Conservation (phyloP, 2,113 vertebrate genomes). For the Syrrhaptes paradoxus region DNA sequence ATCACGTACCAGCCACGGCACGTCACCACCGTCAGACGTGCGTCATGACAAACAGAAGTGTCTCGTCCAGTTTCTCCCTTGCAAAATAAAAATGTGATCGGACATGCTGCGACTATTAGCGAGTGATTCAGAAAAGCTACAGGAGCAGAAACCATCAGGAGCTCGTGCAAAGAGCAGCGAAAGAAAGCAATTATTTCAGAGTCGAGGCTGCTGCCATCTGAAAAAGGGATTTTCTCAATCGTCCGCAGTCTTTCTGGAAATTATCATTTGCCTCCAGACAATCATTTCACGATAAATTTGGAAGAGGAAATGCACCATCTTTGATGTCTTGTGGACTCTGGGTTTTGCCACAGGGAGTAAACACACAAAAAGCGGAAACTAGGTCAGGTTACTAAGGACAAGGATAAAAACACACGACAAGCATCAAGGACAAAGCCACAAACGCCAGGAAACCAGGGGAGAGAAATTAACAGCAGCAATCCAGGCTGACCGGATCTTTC, state of each 20-base stretch:
- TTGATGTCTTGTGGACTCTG: background rate
- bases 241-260: background rate
- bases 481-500: background rate
- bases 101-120: fast-evolving
- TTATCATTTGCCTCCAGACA: background rate
- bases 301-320: background rate
- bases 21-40: fast-evolving
- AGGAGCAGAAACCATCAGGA: background rate
- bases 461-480: background rate
- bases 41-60: background rate
- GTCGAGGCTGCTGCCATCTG: background rate
- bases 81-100: background rate
- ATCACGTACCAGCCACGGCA: fast-evolving
- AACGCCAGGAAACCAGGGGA: background rate
- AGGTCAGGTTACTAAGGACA: slow-evolving; percentile 4
- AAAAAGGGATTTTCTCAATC: background rate
- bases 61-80: background rate
- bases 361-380: background rate
- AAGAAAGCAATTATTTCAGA: background rate
- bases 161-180: background rate
- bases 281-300: background rate
- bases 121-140: background rate
- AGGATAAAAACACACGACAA: background rate
- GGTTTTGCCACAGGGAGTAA: background rate
- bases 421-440: background rate